Base-by-base conservation (phyloP, 1,140 invertebrate genomes). In the Apocrypta bakeri region DNA sequence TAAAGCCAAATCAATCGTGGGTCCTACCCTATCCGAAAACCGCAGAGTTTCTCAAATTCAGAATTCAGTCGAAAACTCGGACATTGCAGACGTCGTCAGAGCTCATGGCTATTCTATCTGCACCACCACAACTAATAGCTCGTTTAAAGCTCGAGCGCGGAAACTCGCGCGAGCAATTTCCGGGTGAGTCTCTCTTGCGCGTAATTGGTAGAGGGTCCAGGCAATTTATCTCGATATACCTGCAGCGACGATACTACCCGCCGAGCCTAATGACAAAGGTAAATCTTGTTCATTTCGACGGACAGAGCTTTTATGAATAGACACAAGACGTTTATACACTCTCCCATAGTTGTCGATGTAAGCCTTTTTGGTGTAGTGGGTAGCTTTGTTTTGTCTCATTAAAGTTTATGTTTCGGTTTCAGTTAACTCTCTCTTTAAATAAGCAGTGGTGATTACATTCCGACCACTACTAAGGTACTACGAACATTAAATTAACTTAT, bases 91-190 rank as follows among this genome's bases (percentile, higher is more conserved):
- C 48, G 21, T 56, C 3, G 14, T 56, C 17, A 21, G 21, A 56
- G 48, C 48, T 56, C 48, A 56, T 56, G 48, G 21, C 48, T 56
- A 56, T 56, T 56, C 48, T 21, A 56, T 56, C 21, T 56, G 48
- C 21, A n/a, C 21, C 21, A 7, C 48, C 48, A 6, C 48, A 56
- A 17, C 48, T 56, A 48, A 48, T 48, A 48, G 42, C 42, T 48
- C 48, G 48, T n/a, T 56, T 68, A 68, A 29, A 31, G 25, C 64
- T 68, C 25, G 64, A 2, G 11, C 27, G 64, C 25, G 64, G 29
- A 27, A 68, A 68, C 29, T 68, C 64, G 64, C 64, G 64, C 64
- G 27, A 68, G 64, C 29, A 68, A 68, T 68, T 68, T 68, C 64
- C 64, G 64, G 64, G 11, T 9, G 29, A 31, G 64, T 68, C 29